Evolutionary conservation across 2,888 invertebrate genomes (phyloP).

Genomic region (Melanophora roralis): DNA sequence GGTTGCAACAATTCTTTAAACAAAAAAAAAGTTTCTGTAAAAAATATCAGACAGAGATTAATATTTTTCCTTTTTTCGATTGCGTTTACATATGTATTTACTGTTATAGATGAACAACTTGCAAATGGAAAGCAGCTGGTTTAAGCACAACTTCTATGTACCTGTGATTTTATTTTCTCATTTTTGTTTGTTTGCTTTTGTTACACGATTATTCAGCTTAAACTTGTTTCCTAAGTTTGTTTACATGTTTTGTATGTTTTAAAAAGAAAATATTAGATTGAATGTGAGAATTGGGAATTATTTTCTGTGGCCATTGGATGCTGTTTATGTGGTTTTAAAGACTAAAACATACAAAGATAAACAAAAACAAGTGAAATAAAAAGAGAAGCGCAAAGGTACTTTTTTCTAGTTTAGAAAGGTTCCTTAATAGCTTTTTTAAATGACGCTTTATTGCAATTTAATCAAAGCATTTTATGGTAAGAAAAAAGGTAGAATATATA

Average conservation of each 20-base stretch:
- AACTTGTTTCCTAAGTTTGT: constrained; percentile 6
- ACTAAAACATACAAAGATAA: not conserved
- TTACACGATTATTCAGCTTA: not conserved
- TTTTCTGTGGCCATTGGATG: constrained; percentile 40
- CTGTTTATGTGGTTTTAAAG: constrained; percentile 32
- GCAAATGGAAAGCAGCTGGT: not conserved
- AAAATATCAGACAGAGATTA: too few relatives aligned
- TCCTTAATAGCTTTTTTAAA: too few relatives aligned
- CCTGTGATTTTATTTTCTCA: not conserved
- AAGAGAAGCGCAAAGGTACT: too few relatives aligned
- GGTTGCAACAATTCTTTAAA: too few relatives aligned
- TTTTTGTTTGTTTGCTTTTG: not conserved
- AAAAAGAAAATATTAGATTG: constrained; percentile 59
- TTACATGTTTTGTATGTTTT: constrained; percentile 31
- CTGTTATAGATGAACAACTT: not conserved
- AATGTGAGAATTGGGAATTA: constrained; percentile 63
- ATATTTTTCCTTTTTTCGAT: too few relatives aligned
- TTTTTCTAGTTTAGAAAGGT: too few relatives aligned
- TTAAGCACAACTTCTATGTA: not conserved
- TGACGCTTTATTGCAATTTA: too few relatives aligned
- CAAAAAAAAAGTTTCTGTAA: too few relatives aligned
- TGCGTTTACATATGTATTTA: too few relatives aligned
- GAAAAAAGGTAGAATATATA: too few relatives aligned
- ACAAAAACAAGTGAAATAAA: not conserved
- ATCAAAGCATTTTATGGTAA: too few relatives aligned